Conservation (phyloP, 2,888 invertebrate species). For the Ganaspis brasiliensis region DNA sequence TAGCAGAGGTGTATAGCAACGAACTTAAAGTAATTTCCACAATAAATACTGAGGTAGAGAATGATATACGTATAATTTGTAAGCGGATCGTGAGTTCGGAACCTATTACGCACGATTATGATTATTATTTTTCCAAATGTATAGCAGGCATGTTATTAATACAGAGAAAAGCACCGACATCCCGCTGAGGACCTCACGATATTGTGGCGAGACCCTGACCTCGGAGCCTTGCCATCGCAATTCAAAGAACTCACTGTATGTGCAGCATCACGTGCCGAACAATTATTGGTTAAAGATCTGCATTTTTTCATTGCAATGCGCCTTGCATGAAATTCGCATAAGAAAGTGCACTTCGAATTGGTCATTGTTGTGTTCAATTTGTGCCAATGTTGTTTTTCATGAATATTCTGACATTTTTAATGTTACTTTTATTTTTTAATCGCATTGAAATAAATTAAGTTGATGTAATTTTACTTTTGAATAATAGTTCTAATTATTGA, state of each 20-base stretch:
- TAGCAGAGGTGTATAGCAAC: conserved; percentile 19
- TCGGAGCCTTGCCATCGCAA: conserved; percentile 60
- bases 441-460: no score
- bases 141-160: conserved; percentile 70
- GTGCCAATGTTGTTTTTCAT: neutral
- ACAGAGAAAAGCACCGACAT: conserved; percentile 70
- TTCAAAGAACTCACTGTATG: conserved; percentile 46
- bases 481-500: no score
- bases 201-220: conserved; percentile 72
- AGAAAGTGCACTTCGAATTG: conserved; percentile 4
- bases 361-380: conserved; percentile 1
- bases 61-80: conserved; percentile 50
- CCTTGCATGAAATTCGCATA: neutral
- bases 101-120: conserved; percentile 72
- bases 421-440: no score
- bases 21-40: conserved; percentile 34
- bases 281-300: conserved; percentile 32
- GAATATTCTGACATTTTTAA: no score
- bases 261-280: conserved; percentile 26
- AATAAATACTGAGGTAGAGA: conserved; percentile 15
- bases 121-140: conserved; percentile 71
- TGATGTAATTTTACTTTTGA: no score
- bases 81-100: conserved; percentile 63
- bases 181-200: conserved; percentile 74
- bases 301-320: conserved; percentile 6